Conservation (phyloP, 2,113 vertebrate genomes). For the Proterorhinus semilunaris region DNA sequence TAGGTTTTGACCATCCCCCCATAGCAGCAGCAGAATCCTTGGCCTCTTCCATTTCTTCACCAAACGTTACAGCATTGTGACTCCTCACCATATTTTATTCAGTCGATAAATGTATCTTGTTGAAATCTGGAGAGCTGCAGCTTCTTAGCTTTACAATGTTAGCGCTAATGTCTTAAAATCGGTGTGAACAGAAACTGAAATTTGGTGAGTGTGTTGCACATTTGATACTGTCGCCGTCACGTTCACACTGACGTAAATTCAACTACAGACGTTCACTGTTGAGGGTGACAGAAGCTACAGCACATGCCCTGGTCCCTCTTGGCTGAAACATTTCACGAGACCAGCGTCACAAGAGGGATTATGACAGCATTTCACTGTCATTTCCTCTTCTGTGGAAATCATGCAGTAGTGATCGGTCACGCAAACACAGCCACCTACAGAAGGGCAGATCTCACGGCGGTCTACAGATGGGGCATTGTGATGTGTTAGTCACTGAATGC, state of each 20-base stretch:
- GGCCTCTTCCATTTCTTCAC: no score
- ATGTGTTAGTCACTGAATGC: slow-evolving; percentile 21
- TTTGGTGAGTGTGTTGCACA: neutral
- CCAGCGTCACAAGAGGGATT: neutral
- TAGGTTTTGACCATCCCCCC: no score
- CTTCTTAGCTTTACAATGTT: no score
- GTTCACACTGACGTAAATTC: neutral
- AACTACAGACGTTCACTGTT: neutral
- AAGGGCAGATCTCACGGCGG: slow-evolving; percentile 17
- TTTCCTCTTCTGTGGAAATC: slow-evolving; percentile 5
- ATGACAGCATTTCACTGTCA: neutral
- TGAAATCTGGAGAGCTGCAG: no score
- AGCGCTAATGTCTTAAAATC: no score
- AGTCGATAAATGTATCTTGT: no score
- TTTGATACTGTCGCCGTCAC: neutral
- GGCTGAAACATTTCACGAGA: neutral
- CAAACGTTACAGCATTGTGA: no score
- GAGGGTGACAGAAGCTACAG: slow-evolving; percentile 1
- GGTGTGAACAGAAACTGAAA: neutral
- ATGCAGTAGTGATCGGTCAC: slow-evolving; percentile 32
- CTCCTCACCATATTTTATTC: no score
- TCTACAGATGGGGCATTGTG: slow-evolving; percentile 28
- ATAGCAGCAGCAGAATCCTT: no score
- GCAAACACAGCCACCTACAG: slow-evolving; percentile 16
- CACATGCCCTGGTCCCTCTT: neutral